These are phyloP conservation scores for Ptychoptera contaminata DNA, from an alignment of 2,888 invertebrate species.

Conservation along the genomic window DNA sequence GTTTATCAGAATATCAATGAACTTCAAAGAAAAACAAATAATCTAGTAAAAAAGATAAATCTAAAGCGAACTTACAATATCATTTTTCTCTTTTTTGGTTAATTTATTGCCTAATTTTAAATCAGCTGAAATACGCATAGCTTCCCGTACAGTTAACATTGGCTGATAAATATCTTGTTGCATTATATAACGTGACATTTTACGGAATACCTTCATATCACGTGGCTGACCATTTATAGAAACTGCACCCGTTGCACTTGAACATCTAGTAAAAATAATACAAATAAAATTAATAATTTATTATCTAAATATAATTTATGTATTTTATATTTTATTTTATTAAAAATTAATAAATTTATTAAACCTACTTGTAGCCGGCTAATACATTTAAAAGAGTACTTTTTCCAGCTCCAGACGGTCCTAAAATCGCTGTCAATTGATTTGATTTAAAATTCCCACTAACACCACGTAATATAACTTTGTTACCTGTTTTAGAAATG, in stretches of 20 bases:
- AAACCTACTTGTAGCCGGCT: conserved; percentile 75
- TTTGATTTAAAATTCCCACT: conserved; percentile 74
- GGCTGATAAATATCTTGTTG: conserved; percentile 80
- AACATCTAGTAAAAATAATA: conserved; percentile 33
- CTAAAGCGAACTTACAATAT: conserved; percentile 54
- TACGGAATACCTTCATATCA: conserved; percentile 62
- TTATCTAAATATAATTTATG: neutral
- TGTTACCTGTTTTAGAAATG: conserved; percentile 42
- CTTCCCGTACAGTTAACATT: conserved; percentile 71
- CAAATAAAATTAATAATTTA: conserved; percentile 1
- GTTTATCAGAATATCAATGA: no score
- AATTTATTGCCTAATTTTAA: conserved; percentile 64
- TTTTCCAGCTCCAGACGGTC: conserved; percentile 87
- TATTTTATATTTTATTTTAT: neutral
- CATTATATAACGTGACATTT: conserved; percentile 91
- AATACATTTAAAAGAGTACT: conserved; percentile 78
- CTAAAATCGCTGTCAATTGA: conserved; percentile 79
- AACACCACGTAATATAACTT: conserved; percentile 63
- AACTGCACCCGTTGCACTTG: conserved; percentile 55
- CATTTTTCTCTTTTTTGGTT: conserved; percentile 42
- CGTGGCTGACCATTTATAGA: conserved; percentile 63
- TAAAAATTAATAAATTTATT: neutral
- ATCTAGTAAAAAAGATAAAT: no score
- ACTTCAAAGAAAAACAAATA: no score
- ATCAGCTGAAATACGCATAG: conserved; percentile 79